Evolutionary conservation across 2,113 vertebrate species (phyloP).

Genomic region (Patagioenas fasciata): DNA sequence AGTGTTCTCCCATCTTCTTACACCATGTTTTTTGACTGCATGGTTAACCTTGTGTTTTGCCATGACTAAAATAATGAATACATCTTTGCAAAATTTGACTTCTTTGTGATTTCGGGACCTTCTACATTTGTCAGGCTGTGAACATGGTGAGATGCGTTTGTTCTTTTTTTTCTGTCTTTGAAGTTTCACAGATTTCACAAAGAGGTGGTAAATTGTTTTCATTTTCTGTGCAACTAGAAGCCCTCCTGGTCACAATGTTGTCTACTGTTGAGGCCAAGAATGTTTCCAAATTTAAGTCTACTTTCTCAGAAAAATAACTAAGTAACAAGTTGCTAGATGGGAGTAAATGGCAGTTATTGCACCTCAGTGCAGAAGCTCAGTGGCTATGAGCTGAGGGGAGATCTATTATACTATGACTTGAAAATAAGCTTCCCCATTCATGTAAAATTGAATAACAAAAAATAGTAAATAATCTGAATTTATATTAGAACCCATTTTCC

Average conservation of each 20-base stretch:
- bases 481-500: not conserved
- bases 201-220: not conserved
- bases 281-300: not conserved
- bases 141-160: not conserved
- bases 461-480: conserved; percentile 19
- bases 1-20: not conserved
- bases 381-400: not conserved
- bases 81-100: not conserved
- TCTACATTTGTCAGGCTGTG: not conserved
- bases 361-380: rapidly evolving
- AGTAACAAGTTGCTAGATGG: not conserved
- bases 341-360: not conserved
- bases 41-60: not conserved
- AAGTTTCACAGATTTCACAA: not conserved
- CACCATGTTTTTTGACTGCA: not conserved
- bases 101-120: not conserved
- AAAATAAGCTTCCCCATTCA: not conserved
- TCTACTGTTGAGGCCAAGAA: not conserved
- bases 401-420: not conserved
- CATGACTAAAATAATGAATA: not conserved
- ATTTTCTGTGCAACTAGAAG: not conserved
- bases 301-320: not conserved
- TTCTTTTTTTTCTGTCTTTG: not conserved
- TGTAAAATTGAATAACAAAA: not conserved
- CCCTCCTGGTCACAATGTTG: not conserved